These are phyloP conservation scores for Magallana ariakensis DNA, from an alignment of 1,140 invertebrate genomes.

Conservation along the genomic window DNA sequence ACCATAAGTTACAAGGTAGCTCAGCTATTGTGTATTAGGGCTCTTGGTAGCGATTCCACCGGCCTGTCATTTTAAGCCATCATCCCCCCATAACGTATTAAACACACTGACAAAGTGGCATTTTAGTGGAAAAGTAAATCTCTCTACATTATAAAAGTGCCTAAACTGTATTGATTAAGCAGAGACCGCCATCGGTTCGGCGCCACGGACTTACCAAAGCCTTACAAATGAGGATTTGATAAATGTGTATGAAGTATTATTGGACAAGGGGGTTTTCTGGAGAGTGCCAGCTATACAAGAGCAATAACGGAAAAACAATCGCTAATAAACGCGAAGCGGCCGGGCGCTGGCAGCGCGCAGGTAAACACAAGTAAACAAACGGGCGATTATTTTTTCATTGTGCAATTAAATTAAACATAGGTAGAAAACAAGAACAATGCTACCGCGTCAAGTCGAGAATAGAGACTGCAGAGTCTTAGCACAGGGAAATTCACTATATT, in stretches of 20 bases:
- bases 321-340: constrained; percentile 14
- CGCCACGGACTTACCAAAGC: constrained; percentile 44
- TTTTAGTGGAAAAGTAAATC: constrained; percentile 61
- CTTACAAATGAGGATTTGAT: constrained; percentile 52
- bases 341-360: neutral
- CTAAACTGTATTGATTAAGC: constrained; percentile 56
- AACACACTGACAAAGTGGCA: constrained; percentile 62
- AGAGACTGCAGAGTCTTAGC: no score
- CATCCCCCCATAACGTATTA: constrained; percentile 57
- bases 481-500: no score
- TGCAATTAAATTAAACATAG: constrained; percentile 32
- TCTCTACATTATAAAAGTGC: constrained; percentile 58
- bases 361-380: constrained; percentile 23
- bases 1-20: constrained; percentile 35
- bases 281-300: neutral
- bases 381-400: constrained; percentile 32
- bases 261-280: constrained; percentile 26
- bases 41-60: constrained; percentile 39
- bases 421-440: constrained; percentile 6
- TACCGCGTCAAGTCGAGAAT: neutral
- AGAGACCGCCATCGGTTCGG: constrained; percentile 45
- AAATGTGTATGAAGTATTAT: constrained; percentile 38
- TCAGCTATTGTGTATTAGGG: constrained; percentile 25
- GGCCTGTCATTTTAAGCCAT: constrained; percentile 54
- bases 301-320: constrained; percentile 31